Percentiles rank a stretch among this genome's conserved stretches.
phyloP scores from a whole-genome alignment of 2,113 vertebrate genomes.

The Typhlomys cinereus region DNA sequence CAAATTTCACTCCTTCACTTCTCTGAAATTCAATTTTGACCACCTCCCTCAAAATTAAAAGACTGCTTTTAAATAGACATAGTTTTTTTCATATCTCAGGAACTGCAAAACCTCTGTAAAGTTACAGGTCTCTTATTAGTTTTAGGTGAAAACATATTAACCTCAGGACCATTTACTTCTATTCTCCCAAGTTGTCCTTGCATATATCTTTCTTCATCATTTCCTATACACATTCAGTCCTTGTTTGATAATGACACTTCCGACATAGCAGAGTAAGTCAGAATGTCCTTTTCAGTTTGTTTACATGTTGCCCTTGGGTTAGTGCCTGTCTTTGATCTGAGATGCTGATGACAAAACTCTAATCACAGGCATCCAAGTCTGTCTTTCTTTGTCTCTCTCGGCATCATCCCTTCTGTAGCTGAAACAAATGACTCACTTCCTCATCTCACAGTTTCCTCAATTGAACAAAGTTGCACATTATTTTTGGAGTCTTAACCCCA shows the following conservation, averaged over 20 bases:
- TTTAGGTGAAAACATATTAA: background rate
- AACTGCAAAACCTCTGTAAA: background rate
- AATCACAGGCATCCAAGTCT: background rate
- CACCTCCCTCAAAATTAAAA: background rate
- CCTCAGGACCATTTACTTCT: background rate
- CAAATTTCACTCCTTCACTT: background rate
- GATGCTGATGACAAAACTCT: background rate
- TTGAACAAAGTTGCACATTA: background rate
- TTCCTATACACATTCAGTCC: background rate
- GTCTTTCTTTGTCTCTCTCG: background rate
- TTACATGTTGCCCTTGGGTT: slow-evolving; percentile 1
- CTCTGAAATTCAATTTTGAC: background rate
- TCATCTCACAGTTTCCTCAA: background rate
- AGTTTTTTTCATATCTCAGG: background rate
- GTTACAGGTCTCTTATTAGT: background rate
- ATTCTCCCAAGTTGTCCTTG: background rate
- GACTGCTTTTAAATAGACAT: background rate
- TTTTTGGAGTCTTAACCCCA: background rate
- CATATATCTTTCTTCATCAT: background rate
- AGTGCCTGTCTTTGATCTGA: background rate
- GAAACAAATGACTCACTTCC: background rate
- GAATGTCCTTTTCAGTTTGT: background rate
- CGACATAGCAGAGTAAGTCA: background rate
- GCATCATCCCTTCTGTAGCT: background rate
- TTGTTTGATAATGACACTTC: background rate